Evolutionary conservation across 2,888 invertebrate genomes (phyloP).

Genomic region (Drosophila trichaetosa): DNA sequence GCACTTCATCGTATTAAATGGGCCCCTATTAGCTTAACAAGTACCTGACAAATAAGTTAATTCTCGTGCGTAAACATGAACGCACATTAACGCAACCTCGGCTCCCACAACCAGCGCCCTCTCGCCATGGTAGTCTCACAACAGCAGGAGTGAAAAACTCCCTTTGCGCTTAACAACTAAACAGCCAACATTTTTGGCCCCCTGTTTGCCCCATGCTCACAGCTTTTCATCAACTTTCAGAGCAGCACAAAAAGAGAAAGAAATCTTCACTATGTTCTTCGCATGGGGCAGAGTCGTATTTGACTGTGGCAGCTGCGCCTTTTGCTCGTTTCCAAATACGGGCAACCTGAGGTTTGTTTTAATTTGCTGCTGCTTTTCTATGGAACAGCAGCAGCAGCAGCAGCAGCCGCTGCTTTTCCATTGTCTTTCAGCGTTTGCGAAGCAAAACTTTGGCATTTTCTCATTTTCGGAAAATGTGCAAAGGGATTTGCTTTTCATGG

Average conservation of each 20-base stretch:
- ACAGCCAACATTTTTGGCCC: slow-evolving; percentile 16
- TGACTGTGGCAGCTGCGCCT: slow-evolving; percentile 34
- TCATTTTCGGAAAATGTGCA: slow-evolving; percentile 81
- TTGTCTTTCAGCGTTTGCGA: slow-evolving; percentile 58
- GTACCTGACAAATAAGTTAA: slow-evolving; percentile 82
- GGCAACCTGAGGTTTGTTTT: slow-evolving; percentile 81
- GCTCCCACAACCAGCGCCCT: slow-evolving; percentile 5
- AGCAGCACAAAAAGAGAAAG: slow-evolving; percentile 29
- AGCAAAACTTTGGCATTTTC: slow-evolving; percentile 80
- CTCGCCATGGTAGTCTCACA: slow-evolving; percentile 8
- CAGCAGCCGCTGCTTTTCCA: slow-evolving; percentile 36
- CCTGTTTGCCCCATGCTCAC: slow-evolving; percentile 13
- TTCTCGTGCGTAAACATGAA: slow-evolving; percentile 75
- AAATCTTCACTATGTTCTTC: background rate
- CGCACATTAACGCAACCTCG: slow-evolving; percentile 68
- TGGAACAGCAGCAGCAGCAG: slow-evolving; percentile 31
- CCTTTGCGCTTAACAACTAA: slow-evolving; percentile 40
- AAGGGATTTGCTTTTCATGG: slow-evolving; percentile 81
- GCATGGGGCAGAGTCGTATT: slow-evolving; percentile 12
- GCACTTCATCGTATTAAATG: slow-evolving; percentile 75
- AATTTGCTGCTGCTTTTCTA: slow-evolving; percentile 76
- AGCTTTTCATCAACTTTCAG: slow-evolving; percentile 71
- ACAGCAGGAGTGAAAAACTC: slow-evolving; percentile 14
- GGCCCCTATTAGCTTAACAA: slow-evolving; percentile 79
- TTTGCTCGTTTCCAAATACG: slow-evolving; percentile 78